Evolutionary conservation across 2,888 invertebrate genomes (phyloP), one percentile per base, ranked within the genome.

Genomic region (Onchidella celtica): DNA sequence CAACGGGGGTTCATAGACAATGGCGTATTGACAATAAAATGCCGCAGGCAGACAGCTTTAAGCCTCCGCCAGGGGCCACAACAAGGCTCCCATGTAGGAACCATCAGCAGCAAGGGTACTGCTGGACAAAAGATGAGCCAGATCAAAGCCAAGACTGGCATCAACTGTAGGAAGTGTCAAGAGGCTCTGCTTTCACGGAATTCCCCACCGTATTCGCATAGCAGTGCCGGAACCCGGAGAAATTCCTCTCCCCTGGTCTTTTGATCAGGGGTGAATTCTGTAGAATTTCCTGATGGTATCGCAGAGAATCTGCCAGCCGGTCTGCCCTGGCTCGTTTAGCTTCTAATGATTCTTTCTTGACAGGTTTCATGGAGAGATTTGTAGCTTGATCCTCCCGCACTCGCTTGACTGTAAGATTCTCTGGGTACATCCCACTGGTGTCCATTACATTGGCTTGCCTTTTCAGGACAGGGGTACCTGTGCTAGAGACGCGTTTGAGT

Each of bases 191-290:
- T 59, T 83, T 84, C 40, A 84, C 81, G 1, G 70, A 34, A 29
- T 79, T 82, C 55, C 34, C 40, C 21, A 81, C 76, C 3, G 76
- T 81, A 76, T 81, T 81, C 70, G 81, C 81, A n/a, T 84, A 84
- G 32, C 83, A 84, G 55, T 84, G 82, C 3, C 84, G 80, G 61
- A 84, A 84, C 0, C 84, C 84, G 0, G 84, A 83, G 63, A 83
- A 81, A 63, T 84, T 82, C 29, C 83, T 76, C 70, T 84, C 84
- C 9, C 83, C 69, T 24, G 81, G 84, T 24, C 74, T 68, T 40
- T 83, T 84, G 34, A 83, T 78, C 65, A 83, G 73, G 24, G 84
- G 84, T 11, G 84, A 84, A 61, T 84, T 84, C 74, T 83, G 79
- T 21, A 84, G 73, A 24, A 84, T 84, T 68, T 84, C 84, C 47